phyloP scores from a whole-genome alignment of 1,140 invertebrate species.

The Spodoptera litura region DNA sequence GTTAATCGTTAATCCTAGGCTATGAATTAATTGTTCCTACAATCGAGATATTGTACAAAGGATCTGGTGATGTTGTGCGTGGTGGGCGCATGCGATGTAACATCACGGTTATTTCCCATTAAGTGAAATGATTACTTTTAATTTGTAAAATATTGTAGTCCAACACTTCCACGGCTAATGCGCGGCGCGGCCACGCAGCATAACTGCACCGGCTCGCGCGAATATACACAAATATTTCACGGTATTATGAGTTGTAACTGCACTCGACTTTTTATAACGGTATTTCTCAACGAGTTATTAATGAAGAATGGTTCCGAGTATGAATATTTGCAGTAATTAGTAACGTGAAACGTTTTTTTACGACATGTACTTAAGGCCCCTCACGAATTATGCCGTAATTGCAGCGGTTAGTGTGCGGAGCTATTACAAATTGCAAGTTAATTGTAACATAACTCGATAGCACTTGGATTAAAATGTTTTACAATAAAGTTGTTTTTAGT shows the following conservation, averaged over 20 bases:
- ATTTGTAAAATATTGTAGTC: slow-evolving; percentile 32
- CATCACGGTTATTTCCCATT: slow-evolving; percentile 41
- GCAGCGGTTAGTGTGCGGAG: slow-evolving; percentile 4
- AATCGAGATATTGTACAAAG: slow-evolving; percentile 50
- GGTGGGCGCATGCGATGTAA: background rate
- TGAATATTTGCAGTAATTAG: slow-evolving; percentile 8
- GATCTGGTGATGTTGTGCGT: slow-evolving; percentile 45
- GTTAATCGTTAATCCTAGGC: slow-evolving; percentile 40
- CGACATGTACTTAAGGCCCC: slow-evolving; percentile 3
- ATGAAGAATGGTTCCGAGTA: slow-evolving; percentile 22
- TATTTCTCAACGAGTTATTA: slow-evolving; percentile 25
- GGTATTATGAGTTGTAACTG: background rate
- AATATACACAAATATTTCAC: slow-evolving; percentile 31
- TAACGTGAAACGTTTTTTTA: slow-evolving; percentile 35
- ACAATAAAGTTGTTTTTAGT: background rate
- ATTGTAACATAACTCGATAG: background rate
- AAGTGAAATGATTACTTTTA: slow-evolving; percentile 44
- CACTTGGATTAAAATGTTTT: background rate
- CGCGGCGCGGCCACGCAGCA: background rate
- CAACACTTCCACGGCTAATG: slow-evolving; percentile 28
- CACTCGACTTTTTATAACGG: slow-evolving; percentile 5
- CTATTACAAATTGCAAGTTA: slow-evolving; percentile 5
- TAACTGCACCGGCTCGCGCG: slow-evolving; percentile 5
- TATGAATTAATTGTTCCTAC: slow-evolving; percentile 59
- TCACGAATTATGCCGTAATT: slow-evolving; percentile 25